Conservation (phyloP, 2,113 vertebrate species). For the Psephotus haematonotus region DNA sequence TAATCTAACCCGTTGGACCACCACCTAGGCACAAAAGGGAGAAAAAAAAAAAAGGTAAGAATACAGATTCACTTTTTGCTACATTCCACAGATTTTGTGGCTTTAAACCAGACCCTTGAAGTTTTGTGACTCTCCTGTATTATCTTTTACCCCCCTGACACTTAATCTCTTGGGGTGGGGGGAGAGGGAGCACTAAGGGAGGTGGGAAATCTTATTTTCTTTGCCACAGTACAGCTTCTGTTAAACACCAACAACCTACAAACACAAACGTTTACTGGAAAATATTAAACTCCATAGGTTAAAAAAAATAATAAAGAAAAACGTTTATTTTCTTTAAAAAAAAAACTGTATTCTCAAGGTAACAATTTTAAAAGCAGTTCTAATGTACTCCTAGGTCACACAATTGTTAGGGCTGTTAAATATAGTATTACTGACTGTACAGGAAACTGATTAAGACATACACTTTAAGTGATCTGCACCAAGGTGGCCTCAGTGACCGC, state of each 20-base stretch:
- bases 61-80: constrained; percentile 47
- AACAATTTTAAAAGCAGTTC: constrained; percentile 63
- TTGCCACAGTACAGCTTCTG: neutral
- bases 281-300: constrained; percentile 5
- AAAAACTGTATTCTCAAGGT: neutral
- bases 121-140: constrained; percentile 66
- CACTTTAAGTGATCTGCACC: constrained; percentile 83
- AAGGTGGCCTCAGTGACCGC: constrained; percentile 84
- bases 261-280: constrained; percentile 23
- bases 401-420: constrained; percentile 77
- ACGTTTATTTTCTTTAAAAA: neutral
- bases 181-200: neutral
- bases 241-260: constrained; percentile 32
- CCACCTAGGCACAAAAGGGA: constrained; percentile 55
- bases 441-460: constrained; percentile 86
- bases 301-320: constrained; percentile 15
- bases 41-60: constrained; percentile 23
- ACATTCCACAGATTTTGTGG: constrained; percentile 59
- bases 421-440: constrained; percentile 78
- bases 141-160: constrained; percentile 30
- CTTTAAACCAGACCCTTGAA: constrained; percentile 72
- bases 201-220: constrained; percentile 60
- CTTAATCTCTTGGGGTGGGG: constrained; percentile 10
- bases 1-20: constrained; percentile 64
- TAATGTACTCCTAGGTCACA: constrained; percentile 69